Percentiles rank a stretch among this genome's conserved stretches.
Conservation (phyloP, 2,797 vertebrate genomes). For the Hydrophis major region DNA sequence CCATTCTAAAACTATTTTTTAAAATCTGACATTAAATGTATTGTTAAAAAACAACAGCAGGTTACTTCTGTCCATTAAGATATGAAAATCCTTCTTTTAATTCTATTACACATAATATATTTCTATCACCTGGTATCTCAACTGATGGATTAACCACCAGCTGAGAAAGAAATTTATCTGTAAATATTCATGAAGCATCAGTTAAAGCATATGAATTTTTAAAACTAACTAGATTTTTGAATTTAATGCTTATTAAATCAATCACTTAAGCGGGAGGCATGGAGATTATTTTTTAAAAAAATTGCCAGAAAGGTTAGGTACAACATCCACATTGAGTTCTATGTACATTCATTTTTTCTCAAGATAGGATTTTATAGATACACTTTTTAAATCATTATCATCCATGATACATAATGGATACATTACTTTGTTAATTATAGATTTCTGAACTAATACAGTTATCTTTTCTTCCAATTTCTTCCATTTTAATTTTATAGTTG, state of each 20-base stretch:
- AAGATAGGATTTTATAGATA: not conserved
- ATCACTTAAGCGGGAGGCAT: not conserved
- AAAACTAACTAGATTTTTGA: constrained; percentile 2
- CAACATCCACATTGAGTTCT: not conserved
- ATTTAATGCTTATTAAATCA: constrained; percentile 17
- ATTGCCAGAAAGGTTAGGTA: not conserved
- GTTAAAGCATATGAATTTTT: constrained; percentile 8
- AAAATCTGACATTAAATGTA: not conserved
- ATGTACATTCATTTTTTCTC: not conserved
- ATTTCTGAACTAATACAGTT: not conserved
- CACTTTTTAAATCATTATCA: not conserved
- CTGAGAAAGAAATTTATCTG: constrained; percentile 13
- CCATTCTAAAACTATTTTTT: not conserved
- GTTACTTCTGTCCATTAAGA: not conserved
- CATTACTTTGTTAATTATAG: not conserved
- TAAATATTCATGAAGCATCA: constrained; percentile 24
- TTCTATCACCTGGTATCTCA: not conserved
- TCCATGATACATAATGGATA: constrained; percentile 4
- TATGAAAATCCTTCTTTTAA: constrained; percentile 10
- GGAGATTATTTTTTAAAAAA: not conserved
- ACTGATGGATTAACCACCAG: constrained; percentile 10
- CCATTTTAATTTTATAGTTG: not conserved
- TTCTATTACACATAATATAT: not conserved
- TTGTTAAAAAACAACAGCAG: not conserved
- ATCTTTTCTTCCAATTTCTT: not conserved